Evolutionary conservation across 2,113 vertebrate genomes (phyloP).

Genomic region (Heteronetta atricapilla): DNA sequence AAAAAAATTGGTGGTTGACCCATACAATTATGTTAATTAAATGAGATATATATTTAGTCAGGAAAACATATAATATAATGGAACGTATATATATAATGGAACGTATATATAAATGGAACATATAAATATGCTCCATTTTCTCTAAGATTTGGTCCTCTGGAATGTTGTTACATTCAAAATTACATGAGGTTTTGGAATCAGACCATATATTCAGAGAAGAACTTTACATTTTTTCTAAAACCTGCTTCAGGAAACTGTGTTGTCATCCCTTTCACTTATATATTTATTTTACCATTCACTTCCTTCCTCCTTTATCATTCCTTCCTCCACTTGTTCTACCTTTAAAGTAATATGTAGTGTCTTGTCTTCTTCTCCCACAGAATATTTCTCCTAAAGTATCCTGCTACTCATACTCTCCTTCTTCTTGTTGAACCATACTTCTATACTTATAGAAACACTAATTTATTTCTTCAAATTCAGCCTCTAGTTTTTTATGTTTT

Average conservation of each 20-base stretch:
- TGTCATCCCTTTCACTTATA: not conserved
- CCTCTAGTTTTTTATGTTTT: not conserved
- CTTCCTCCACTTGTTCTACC: not conserved
- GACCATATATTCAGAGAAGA: not conserved
- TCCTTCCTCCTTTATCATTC: not conserved
- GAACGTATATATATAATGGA: too few species aligned
- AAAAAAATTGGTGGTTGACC: not conserved
- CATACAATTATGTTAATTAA: not conserved
- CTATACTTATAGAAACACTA: not conserved
- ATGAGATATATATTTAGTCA: not conserved
- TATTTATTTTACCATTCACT: not conserved
- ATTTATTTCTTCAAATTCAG: not conserved
- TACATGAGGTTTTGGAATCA: not conserved
- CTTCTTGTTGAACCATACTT: not conserved
- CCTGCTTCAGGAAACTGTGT: not conserved
- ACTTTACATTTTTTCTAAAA: not conserved
- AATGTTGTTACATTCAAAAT: not conserved
- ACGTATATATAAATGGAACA: too few species aligned
- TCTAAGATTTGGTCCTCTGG: not conserved
- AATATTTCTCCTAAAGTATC: not conserved
- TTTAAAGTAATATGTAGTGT: not conserved
- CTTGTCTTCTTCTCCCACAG: not conserved
- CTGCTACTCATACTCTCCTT: not conserved
- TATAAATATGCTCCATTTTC: not conserved
- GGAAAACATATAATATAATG: too few species aligned